Base-by-base conservation (phyloP, 1,140 invertebrate genomes). In the Philaenus spumarius region DNA sequence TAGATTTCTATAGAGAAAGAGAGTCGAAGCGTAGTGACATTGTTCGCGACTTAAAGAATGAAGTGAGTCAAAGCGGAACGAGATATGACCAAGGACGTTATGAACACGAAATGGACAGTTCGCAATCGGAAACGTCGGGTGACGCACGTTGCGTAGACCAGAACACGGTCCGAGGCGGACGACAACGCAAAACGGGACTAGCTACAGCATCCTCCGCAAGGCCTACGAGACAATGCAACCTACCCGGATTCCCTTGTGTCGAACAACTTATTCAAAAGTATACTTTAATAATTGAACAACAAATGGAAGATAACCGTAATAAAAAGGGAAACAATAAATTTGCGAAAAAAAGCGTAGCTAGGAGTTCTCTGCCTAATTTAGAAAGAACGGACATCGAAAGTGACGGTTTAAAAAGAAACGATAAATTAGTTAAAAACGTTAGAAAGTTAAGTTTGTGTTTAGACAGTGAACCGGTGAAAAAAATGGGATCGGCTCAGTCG, bases 401-500 rank as follows among this genome's bases (percentile, higher is more conserved):
- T 35, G 48, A 51, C 23, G n/a, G n/a, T 17, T 6, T 51, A 2
- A 53, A 39, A 39, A 53, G 26, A 4, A 30, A 53, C 15, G 50
- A 53, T 2, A 53, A 37, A 17, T 2, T 50, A 26, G 11, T 17
- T 22, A 53, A 26, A 53, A 53, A 53, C 35, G 17, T 53, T 15
- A 53, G 24, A 39, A 53, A 26, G 30, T 53, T 53, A 22, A 53
- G 50, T 39, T 39, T 53, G 17, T 39, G 30, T 17, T 26, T 53
- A 2, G 50, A 53, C 15, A 53, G 37, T 37, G 47, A 50, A 15
- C n/a, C 47, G 3, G 45, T 30, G 26, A 30, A 30, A 30, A 30
- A 47, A 47, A 53, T 53, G 50, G 50, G 50, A 17, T n/a, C 22
- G 14, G 19, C 50, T 37, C 50, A 53, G 7, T 56, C 45, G n/a